Conservation (phyloP, 2,888 invertebrate genomes). For the Caenorhabditis parvicauda region DNA sequence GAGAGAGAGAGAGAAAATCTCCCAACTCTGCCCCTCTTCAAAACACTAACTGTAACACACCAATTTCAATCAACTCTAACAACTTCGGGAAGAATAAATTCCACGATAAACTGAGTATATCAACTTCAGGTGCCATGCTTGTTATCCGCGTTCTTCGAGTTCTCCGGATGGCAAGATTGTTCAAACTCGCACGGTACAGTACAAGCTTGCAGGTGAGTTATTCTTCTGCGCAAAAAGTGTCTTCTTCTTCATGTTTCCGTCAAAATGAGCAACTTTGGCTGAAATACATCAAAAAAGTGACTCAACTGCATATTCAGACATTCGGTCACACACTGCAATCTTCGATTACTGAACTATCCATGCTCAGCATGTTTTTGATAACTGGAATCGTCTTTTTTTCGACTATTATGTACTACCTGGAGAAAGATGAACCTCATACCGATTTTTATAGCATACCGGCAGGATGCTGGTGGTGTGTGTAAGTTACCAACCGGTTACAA, state of each 20-base stretch:
- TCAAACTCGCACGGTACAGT: conserved; percentile 60
- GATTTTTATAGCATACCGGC: conserved; percentile 61
- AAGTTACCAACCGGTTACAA: conserved; percentile 22
- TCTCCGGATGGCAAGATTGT: conserved; percentile 59
- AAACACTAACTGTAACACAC: background rate
- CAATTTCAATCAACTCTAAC: background rate
- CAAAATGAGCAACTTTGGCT: background rate
- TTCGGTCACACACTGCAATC: conserved; percentile 59
- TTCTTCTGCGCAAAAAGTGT: background rate
- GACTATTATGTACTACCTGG: conserved; percentile 59
- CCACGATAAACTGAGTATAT: too few relatives aligned
- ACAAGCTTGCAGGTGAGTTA: conserved; percentile 51
- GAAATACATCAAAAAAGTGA: background rate
- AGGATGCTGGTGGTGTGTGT: conserved; percentile 63
- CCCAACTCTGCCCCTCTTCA: background rate
- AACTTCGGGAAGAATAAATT: too few relatives aligned
- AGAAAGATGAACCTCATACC: conserved; percentile 57
- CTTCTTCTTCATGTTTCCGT: background rate
- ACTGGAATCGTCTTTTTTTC: conserved; percentile 62
- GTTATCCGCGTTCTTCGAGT: conserved; percentile 60
- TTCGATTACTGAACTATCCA: conserved; percentile 55
- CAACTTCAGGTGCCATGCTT: conserved; percentile 57
- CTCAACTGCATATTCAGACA: conserved; percentile 34
- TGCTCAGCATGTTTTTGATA: conserved; percentile 59
- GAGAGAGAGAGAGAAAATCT: background rate